Evolutionary conservation across 2,888 invertebrate genomes (phyloP).

Genomic region (Tinea trinotella): DNA sequence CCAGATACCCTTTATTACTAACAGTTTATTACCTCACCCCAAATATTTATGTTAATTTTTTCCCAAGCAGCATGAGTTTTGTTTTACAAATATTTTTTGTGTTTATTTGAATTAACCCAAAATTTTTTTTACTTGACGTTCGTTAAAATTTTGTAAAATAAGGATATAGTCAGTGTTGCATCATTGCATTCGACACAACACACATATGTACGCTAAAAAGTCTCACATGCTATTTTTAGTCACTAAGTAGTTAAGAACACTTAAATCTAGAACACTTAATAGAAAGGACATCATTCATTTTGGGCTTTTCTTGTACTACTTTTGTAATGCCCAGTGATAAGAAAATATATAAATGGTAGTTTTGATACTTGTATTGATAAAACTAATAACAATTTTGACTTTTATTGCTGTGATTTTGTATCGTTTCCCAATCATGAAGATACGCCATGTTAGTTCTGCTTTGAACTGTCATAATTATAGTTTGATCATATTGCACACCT

Average conservation of each 20-base stretch:
- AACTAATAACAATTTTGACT: no score
- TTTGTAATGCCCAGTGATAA: no score
- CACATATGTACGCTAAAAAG: conserved; percentile 74
- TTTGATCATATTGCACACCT: no score
- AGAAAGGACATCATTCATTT: no score
- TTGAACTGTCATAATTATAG: no score
- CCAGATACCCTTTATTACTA: conserved; percentile 63
- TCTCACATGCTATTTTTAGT: conserved; percentile 48
- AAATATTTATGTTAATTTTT: conserved; percentile 68
- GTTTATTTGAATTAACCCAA: conserved; percentile 66
- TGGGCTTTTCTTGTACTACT: no score
- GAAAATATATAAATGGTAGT: no score
- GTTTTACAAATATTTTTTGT: conserved; percentile 55
- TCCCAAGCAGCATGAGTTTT: conserved; percentile 68
- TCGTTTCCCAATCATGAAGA: no score
- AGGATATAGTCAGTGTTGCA: conserved; percentile 70
- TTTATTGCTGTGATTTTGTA: no score
- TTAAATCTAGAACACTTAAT: background rate
- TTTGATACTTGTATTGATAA: no score
- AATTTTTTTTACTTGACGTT: conserved; percentile 49
- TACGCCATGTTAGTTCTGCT: no score
- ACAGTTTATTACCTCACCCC: conserved; percentile 62
- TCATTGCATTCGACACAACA: conserved; percentile 73
- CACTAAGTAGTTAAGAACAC: conserved; percentile 26
- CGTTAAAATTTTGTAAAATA: conserved; percentile 37